These are phyloP conservation scores for Pristionchus maxplancki DNA, from an alignment of 2,888 invertebrate genomes.

Conservation along the genomic window DNA sequence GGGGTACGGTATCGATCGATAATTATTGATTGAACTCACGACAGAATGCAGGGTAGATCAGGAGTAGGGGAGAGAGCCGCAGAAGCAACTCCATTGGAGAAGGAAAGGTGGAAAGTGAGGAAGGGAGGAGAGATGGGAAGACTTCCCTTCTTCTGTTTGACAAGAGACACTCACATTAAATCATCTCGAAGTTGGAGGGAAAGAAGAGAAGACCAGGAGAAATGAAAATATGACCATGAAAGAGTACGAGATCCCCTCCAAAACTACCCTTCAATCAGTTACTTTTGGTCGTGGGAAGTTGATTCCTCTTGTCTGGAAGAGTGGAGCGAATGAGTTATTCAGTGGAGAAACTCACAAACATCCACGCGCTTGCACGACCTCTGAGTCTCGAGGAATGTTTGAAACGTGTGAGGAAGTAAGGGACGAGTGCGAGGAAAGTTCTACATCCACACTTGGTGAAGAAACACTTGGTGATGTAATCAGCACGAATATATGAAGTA, in stretches of 20 bases:
- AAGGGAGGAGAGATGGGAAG: constrained; percentile 18
- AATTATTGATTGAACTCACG: constrained; percentile 18
- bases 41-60: not conserved
- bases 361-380: not conserved
- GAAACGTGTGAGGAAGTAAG: not conserved
- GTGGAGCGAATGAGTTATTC: not conserved
- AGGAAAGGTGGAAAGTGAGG: not conserved
- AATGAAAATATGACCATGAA: not conserved
- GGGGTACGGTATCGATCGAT: not conserved
- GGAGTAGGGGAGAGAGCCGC: not conserved
- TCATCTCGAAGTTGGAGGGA: not conserved
- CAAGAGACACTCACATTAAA: not conserved
- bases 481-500: no score
- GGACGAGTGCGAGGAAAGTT: not conserved
- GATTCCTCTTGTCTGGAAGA: not conserved
- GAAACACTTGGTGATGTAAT: no score
- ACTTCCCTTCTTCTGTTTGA: not conserved
- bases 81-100: not conserved
- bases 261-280: not conserved
- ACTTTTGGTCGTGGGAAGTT: not conserved
- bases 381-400: not conserved
- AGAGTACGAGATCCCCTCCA: no score
- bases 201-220: not conserved
- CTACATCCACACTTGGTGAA: no score
- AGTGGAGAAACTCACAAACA: not conserved